Evolutionary conservation across 2,113 vertebrate species (phyloP).

Genomic region (Poeciliopsis prolifica): DNA sequence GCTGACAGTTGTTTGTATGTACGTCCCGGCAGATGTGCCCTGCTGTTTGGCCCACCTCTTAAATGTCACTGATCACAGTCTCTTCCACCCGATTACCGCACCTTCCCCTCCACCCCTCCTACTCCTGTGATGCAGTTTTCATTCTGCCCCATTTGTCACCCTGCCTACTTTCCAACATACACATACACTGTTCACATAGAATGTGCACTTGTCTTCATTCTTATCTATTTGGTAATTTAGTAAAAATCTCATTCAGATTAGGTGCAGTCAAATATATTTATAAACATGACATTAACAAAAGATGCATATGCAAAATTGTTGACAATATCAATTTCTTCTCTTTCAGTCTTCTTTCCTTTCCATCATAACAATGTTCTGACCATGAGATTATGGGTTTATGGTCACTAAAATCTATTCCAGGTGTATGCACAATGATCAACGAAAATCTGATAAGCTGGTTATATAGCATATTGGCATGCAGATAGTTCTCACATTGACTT

Average conservation of each 20-base stretch:
- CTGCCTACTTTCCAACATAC: not conserved
- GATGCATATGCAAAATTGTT: not conserved
- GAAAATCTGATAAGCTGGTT: not conserved
- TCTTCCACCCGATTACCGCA: slow-evolving; percentile 70
- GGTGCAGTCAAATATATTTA: not conserved
- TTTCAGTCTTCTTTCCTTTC: not conserved
- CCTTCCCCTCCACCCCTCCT: not conserved
- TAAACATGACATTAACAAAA: not conserved
- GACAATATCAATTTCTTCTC: not conserved
- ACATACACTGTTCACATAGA: slow-evolving; percentile 6
- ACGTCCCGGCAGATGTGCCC: slow-evolving; percentile 61
- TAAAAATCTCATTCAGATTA: not conserved
- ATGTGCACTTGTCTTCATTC: slow-evolving; percentile 7
- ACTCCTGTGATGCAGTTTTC: slow-evolving; percentile 2
- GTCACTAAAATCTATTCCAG: not conserved
- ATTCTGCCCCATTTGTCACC: slow-evolving; percentile 38
- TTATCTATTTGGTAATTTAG: not conserved
- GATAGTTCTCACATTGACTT: not conserved
- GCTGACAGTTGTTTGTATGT: slow-evolving; percentile 62
- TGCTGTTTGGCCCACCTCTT: slow-evolving; percentile 60
- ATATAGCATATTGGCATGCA: not conserved
- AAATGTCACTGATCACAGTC: slow-evolving; percentile 78
- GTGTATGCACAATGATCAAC: not conserved
- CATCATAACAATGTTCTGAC: not conserved
- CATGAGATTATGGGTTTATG: not conserved